phyloP scores from a whole-genome alignment of 2,888 invertebrate species.

The Clunio marinus region DNA sequence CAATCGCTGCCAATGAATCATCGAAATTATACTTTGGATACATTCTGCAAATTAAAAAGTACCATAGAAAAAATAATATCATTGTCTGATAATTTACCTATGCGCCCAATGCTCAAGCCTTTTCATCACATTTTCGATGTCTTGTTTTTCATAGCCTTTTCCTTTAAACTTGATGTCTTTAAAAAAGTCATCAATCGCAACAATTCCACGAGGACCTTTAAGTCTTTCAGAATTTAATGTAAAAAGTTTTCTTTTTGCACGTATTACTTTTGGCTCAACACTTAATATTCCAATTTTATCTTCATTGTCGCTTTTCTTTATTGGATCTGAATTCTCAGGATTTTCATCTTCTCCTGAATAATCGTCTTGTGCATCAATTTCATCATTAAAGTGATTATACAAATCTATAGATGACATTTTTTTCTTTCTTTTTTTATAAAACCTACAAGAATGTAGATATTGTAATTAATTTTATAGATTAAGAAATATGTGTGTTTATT shows the following conservation, averaged over 20 bases:
- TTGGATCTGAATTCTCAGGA: background rate
- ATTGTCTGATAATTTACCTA: slow-evolving; percentile 49
- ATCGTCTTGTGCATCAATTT: background rate
- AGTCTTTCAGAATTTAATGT: slow-evolving; percentile 64
- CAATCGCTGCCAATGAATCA: slow-evolving; percentile 73
- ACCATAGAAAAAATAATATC: background rate
- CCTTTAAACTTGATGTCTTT: slow-evolving; percentile 74
- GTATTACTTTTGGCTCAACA: background rate
- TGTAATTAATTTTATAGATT: no score
- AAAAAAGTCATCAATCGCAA: slow-evolving; percentile 73
- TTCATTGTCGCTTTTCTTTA: background rate
- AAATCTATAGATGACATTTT: slow-evolving; percentile 24
- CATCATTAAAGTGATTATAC: slow-evolving; percentile 21
- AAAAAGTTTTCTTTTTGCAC: background rate
- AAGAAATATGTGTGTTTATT: no score
- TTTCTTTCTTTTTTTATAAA: background rate
- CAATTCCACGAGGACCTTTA: slow-evolving; percentile 74
- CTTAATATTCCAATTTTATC: background rate
- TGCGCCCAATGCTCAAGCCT: slow-evolving; percentile 92
- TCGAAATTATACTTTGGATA: slow-evolving; percentile 87
- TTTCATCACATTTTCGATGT: slow-evolving; percentile 74
- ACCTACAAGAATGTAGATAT: no score
- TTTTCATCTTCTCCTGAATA: background rate
- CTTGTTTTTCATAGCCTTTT: slow-evolving; percentile 75
- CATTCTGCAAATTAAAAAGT: slow-evolving; percentile 48